These are phyloP conservation scores for Drosophila seclusa DNA, from an alignment of 2,888 invertebrate species.

Conservation along the genomic window DNA sequence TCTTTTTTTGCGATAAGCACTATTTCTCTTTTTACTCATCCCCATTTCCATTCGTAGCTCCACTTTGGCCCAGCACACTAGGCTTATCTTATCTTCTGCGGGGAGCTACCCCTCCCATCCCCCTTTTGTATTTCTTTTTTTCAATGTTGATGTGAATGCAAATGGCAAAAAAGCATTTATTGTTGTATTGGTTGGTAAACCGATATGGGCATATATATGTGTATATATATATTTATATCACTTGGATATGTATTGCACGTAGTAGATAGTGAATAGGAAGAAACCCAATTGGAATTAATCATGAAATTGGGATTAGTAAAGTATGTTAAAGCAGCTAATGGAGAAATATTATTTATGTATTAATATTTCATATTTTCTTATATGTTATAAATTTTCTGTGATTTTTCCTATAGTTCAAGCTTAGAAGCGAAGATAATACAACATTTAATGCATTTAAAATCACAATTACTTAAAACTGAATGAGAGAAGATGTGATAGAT, in stretches of 20 bases:
- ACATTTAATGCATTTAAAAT: neutral
- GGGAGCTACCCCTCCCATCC: slow-evolving; percentile 5
- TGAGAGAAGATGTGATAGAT: neutral
- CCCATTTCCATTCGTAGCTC: slow-evolving; percentile 22
- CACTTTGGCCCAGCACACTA: slow-evolving; percentile 35
- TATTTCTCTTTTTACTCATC: slow-evolving; percentile 15
- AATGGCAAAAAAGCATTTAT: slow-evolving; percentile 30
- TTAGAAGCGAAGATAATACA: neutral
- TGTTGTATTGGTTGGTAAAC: neutral
- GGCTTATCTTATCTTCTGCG: slow-evolving; percentile 47
- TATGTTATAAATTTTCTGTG: neutral
- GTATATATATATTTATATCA: slow-evolving; percentile 10
- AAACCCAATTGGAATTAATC: slow-evolving; percentile 9
- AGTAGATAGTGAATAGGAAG: slow-evolving; percentile 24
- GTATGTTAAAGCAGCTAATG: neutral
- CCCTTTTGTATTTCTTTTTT: slow-evolving; percentile 2
- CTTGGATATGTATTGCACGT: slow-evolving; percentile 23
- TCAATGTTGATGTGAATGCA: slow-evolving; percentile 32
- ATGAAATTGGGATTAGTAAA: neutral
- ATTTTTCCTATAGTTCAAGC: neutral
- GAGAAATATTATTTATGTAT: neutral
- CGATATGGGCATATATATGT: slow-evolving; percentile 1
- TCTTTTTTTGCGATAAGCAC: slow-evolving; percentile 33
- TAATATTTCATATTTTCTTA: neutral
- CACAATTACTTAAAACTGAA: too few species aligned